A percentile compares a stretch with the other conserved stretches of the same genome.
Evolutionary conservation across 2,113 vertebrate species (phyloP).

Genomic region (Onychorhynchus coronatus): DNA sequence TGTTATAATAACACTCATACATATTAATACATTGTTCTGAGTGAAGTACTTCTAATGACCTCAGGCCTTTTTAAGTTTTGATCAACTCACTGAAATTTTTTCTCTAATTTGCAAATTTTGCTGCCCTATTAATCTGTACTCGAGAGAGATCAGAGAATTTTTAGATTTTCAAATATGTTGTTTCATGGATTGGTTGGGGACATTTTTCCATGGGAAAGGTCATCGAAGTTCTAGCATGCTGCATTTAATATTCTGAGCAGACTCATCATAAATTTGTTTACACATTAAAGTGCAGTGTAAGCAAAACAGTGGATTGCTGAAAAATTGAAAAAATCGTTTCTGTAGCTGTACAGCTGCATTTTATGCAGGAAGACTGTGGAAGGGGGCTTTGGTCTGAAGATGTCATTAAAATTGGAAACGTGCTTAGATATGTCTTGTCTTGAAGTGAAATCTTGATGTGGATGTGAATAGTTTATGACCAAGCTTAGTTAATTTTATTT

Average conservation of each 20-base stretch:
- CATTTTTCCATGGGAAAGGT: not conserved
- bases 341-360: not conserved
- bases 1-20: no score
- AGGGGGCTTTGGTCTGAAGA: not conserved
- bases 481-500: not conserved
- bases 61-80: not conserved
- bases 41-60: not conserved
- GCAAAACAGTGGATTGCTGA: not conserved
- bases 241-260: not conserved
- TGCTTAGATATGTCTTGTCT: not conserved
- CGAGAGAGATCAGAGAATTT: not conserved
- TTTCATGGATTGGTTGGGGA: rapidly evolving
- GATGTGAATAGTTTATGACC: not conserved
- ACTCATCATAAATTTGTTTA: not conserved
- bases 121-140: not conserved
- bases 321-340: not conserved
- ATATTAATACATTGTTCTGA: not conserved
- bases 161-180: not conserved
- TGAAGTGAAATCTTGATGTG: not conserved
- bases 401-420: not conserved
- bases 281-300: not conserved
- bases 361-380: not conserved
- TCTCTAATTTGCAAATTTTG: not conserved
- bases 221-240: not conserved
- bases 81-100: not conserved